Evolutionary conservation across 2,888 invertebrate species (phyloP).

Genomic region (Syrphus vitripennis): DNA sequence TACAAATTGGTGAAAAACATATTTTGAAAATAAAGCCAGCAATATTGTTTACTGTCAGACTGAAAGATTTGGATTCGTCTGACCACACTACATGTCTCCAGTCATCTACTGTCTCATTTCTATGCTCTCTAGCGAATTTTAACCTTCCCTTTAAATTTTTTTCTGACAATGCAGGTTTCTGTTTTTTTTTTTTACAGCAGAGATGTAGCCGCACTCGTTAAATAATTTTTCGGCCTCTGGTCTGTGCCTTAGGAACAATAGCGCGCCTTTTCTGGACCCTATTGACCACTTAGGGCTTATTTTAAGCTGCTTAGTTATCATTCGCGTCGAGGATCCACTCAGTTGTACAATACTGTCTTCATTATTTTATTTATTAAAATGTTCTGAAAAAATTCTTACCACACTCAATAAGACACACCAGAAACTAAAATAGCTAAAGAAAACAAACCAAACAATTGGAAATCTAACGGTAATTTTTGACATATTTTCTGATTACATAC

Average conservation of each 20-base stretch:
- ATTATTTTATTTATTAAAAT: too few species aligned
- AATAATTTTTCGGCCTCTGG: neutral
- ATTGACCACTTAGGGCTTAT: neutral
- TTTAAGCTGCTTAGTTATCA: slow-evolving; percentile 13
- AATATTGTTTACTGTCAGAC: neutral
- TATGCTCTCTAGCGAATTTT: too few species aligned
- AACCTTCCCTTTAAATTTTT: too few species aligned
- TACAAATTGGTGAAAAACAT: too few species aligned
- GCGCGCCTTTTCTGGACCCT: neutral
- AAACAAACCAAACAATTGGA: slow-evolving; percentile 6
- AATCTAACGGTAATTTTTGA: slow-evolving; percentile 2
- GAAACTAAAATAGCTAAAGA: neutral
- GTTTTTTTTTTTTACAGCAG: neutral
- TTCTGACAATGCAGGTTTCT: neutral
- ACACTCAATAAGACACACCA: neutral
- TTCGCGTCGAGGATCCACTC: neutral
- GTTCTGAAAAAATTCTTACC: neutral
- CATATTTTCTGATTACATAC: neutral
- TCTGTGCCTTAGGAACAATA: neutral
- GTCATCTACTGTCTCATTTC: too few species aligned
- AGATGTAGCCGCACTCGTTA: neutral
- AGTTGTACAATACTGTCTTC: neutral
- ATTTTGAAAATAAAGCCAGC: too few species aligned
- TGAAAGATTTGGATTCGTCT: neutral
- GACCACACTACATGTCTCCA: neutral